Conservation (phyloP, 2,888 invertebrate genomes). For the Drosophila macrospina region DNA sequence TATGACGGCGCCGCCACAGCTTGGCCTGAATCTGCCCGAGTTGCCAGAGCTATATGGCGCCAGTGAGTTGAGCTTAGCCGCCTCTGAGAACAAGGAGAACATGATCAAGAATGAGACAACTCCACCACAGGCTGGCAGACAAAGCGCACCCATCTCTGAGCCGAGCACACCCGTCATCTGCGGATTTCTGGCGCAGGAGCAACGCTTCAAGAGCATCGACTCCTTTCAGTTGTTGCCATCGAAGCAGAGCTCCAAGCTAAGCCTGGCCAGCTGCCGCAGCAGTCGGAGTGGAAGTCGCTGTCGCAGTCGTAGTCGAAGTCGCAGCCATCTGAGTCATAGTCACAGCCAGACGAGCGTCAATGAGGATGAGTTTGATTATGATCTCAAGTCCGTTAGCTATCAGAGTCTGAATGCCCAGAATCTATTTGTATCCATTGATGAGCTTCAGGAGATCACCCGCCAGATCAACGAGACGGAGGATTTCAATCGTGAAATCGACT, state of each 20-base stretch:
- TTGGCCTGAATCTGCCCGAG: conserved; percentile 73
- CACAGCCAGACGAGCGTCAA: conserved; percentile 61
- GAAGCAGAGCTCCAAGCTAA: conserved; percentile 73
- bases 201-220: conserved; percentile 81
- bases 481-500: conserved; percentile 83
- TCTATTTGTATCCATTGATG: conserved; percentile 85
- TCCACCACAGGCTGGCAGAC: neutral
- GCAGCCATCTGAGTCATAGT: conserved; percentile 19
- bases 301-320: conserved; percentile 23
- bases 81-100: conserved; percentile 80
- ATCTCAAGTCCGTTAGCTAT: conserved; percentile 85
- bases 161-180: neutral
- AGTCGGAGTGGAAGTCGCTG: conserved; percentile 9
- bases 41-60: conserved; percentile 74
- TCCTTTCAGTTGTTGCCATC: conserved; percentile 62
- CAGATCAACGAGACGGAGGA: conserved; percentile 85
- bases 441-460: conserved; percentile 84
- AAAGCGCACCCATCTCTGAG: neutral
- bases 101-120: conserved; percentile 5
- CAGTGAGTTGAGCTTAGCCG: conserved; percentile 69
- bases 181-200: conserved; percentile 63
- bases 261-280: conserved; percentile 67
- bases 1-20: conserved; percentile 65
- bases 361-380: conserved; percentile 81
- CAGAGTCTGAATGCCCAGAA: conserved; percentile 84